These are phyloP conservation scores for Heteractis magnifica DNA, from an alignment of 92 coral and sea anemone species.

Conservation along the genomic window DNA sequence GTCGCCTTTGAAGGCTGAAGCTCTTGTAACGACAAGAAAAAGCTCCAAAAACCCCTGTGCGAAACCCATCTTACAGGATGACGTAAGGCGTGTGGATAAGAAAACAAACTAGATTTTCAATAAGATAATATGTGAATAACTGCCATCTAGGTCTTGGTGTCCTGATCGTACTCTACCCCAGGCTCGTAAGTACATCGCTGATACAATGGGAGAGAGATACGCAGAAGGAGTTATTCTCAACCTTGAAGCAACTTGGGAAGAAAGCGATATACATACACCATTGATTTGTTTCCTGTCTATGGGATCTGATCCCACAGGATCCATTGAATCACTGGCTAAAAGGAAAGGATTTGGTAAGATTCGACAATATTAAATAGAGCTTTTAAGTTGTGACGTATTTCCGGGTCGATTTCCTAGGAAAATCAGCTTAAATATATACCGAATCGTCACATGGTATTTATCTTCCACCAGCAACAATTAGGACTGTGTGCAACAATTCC, in stretches of 20 bases:
- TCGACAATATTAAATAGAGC: not conserved
- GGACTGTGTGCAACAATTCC: no score
- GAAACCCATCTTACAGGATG: no score
- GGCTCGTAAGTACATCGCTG: conserved; percentile 84
- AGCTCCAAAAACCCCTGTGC: no score
- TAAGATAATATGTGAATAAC: no score
- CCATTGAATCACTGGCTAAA: conserved; percentile 81
- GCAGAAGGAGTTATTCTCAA: conserved; percentile 91
- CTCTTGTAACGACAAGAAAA: not conserved
- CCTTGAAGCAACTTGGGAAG: conserved; percentile 92
- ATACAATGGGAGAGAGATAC: conserved; percentile 83
- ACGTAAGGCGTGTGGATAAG: no score
- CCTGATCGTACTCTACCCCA: conserved; percentile 92
- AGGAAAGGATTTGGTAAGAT: conserved; percentile 77
- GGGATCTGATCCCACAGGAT: conserved; percentile 94
- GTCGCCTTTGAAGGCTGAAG: not conserved
- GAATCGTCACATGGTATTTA: no score
- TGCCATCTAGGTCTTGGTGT: conserved; percentile 71
- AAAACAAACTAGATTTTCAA: no score
- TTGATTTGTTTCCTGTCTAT: conserved; percentile 86
- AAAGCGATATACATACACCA: conserved; percentile 77
- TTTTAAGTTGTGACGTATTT: no score
- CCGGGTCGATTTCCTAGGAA: no score
- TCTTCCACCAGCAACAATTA: no score
- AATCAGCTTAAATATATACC: no score